A percentile compares a stretch with the other conserved stretches of the same genome.
Conservation (phyloP, 2,113 vertebrate species). For the Phrynosoma platyrhinos region DNA sequence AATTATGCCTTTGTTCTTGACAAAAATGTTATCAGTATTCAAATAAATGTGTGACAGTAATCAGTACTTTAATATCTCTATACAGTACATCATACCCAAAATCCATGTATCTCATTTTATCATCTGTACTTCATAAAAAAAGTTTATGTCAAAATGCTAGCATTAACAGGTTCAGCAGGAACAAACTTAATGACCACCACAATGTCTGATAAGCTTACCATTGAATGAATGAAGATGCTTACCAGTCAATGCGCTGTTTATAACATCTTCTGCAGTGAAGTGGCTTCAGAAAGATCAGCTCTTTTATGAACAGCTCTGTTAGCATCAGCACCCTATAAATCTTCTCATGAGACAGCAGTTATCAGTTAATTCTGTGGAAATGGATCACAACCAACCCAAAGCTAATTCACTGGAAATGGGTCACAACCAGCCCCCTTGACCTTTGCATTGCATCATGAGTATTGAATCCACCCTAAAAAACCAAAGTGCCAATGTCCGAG, state of each 20-base stretch:
- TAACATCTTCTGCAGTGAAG: background rate
- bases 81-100: background rate
- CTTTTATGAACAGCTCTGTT: conserved; percentile 19
- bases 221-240: conserved; percentile 1
- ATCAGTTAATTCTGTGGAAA: background rate
- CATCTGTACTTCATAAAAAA: background rate
- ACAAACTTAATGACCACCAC: background rate
- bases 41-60: background rate
- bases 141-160: background rate
- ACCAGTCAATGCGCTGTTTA: background rate
- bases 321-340: background rate
- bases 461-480: conserved; percentile 5
- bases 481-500: background rate
- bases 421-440: background rate
- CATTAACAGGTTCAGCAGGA: background rate
- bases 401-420: background rate
- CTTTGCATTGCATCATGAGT: background rate
- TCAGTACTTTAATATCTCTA: background rate
- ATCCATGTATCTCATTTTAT: background rate
- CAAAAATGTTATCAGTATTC: background rate
- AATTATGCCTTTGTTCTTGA: background rate
- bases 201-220: background rate
- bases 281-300: background rate
- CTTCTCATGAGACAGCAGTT: background rate
- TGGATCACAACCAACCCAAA: background rate